These are phyloP conservation scores for Pyrrhia umbra DNA, from an alignment of 2,888 invertebrate species.

Conservation along the genomic window DNA sequence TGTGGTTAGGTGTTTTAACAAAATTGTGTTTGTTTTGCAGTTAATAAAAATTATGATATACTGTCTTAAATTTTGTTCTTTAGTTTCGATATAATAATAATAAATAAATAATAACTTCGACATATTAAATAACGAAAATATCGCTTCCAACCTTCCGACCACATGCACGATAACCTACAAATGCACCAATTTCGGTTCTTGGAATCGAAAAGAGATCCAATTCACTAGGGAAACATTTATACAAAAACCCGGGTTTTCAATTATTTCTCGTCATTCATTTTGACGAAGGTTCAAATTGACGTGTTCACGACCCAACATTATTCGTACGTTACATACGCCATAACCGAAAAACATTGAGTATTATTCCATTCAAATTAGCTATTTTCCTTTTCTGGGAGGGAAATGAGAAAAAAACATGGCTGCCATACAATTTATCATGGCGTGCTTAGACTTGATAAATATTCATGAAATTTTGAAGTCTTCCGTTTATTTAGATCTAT, in stretches of 20 bases:
- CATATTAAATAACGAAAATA: no score
- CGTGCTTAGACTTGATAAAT: slow-evolving; percentile 45
- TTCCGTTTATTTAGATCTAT: slow-evolving; percentile 29
- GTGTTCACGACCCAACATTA: slow-evolving; percentile 14
- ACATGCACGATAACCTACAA: background rate
- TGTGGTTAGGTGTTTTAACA: no score
- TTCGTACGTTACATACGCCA: slow-evolving; percentile 19
- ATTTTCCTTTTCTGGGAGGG: slow-evolving; percentile 23
- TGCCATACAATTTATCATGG: slow-evolving; percentile 40
- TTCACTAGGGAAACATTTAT: background rate
- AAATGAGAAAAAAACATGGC: slow-evolving; percentile 42
- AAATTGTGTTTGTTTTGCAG: background rate
- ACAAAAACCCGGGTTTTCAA: slow-evolving; percentile 13
- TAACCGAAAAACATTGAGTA: slow-evolving; percentile 17
- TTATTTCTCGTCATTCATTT: slow-evolving; percentile 28
- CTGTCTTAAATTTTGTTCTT: no score
- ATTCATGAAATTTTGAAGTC: slow-evolving; percentile 39
- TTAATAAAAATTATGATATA: no score
- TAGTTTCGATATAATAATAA: no score
- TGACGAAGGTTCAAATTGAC: slow-evolving; percentile 25
- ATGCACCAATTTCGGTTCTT: background rate
- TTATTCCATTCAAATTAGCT: slow-evolving; percentile 44
- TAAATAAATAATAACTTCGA: no score
- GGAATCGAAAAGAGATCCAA: background rate
- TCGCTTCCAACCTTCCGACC: no score